Evolutionary conservation across 1,140 invertebrate species (phyloP).

Genomic region (Arion vulgaris): DNA sequence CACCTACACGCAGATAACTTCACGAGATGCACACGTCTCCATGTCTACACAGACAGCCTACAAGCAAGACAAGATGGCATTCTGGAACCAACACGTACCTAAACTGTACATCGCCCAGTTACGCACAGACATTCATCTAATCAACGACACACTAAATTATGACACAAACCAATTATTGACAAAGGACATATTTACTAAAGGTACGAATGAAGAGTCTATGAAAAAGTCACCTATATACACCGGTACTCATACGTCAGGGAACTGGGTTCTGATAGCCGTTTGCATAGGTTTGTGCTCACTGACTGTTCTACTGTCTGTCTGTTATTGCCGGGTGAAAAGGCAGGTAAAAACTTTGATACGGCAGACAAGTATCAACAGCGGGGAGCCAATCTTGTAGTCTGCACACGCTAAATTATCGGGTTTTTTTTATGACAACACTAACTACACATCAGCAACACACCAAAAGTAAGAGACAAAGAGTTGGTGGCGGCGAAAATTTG

Average conservation of each 20-base stretch:
- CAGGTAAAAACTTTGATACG: constrained; percentile 55
- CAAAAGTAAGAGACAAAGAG: no score
- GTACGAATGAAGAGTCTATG: background rate
- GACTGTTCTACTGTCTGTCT: constrained; percentile 54
- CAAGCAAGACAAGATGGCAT: constrained; percentile 57
- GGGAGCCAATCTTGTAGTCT: constrained; percentile 48
- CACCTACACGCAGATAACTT: constrained; percentile 52
- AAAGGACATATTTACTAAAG: background rate
- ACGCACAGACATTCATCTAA: constrained; percentile 20
- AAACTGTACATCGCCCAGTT: constrained; percentile 46
- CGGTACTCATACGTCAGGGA: constrained; percentile 41
- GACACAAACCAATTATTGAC: background rate
- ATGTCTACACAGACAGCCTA: constrained; percentile 45
- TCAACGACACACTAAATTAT: constrained; percentile 27
- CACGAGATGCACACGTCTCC: constrained; percentile 35
- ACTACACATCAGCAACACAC: no score
- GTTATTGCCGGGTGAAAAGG: constrained; percentile 57
- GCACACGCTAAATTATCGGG: no score
- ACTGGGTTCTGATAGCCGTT: constrained; percentile 60
- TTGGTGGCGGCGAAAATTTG: no score
- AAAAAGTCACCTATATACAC: constrained; percentile 19
- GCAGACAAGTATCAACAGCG: constrained; percentile 54
- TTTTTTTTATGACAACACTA: no score
- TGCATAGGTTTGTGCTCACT: constrained; percentile 59
- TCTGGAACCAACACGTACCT: constrained; percentile 63